These are phyloP conservation scores for Xanthorhoe designata DNA, from an alignment of 2,888 invertebrate genomes.

Conservation along the genomic window DNA sequence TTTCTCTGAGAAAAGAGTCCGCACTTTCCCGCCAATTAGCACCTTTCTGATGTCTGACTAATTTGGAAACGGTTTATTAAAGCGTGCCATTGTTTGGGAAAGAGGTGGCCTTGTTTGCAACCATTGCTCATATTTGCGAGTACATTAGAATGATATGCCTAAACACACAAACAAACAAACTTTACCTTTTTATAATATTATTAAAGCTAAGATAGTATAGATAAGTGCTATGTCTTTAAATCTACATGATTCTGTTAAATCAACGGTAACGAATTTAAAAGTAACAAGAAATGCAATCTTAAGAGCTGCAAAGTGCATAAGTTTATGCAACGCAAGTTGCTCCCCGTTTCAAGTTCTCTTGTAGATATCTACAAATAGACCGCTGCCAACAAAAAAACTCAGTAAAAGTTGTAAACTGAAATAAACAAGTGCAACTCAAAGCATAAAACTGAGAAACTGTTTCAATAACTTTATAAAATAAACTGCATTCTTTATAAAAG, in stretches of 20 bases:
- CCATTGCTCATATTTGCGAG: neutral
- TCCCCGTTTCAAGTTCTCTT: neutral
- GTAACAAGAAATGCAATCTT: no score
- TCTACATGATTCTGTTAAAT: no score
- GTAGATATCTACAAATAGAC: neutral
- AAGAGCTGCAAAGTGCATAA: no score
- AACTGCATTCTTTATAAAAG: neutral
- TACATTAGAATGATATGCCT: no score
- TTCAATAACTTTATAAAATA: neutral
- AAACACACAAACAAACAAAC: no score
- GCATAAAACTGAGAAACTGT: neutral
- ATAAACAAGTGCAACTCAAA: neutral
- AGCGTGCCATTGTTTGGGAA: conserved; percentile 20
- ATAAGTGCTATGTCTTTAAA: no score
- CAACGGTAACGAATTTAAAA: no score
- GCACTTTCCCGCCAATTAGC: conserved; percentile 41
- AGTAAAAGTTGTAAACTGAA: neutral
- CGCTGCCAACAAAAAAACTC: neutral
- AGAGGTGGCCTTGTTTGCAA: conserved; percentile 2
- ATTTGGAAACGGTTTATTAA: conserved; percentile 23
- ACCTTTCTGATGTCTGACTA: conserved; percentile 31
- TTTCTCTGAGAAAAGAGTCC: conserved; percentile 40
- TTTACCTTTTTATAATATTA: no score
- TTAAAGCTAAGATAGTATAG: no score
- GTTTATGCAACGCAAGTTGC: no score